Conservation (phyloP, 2,888 invertebrate genomes). For the Julus scandinavius region DNA sequence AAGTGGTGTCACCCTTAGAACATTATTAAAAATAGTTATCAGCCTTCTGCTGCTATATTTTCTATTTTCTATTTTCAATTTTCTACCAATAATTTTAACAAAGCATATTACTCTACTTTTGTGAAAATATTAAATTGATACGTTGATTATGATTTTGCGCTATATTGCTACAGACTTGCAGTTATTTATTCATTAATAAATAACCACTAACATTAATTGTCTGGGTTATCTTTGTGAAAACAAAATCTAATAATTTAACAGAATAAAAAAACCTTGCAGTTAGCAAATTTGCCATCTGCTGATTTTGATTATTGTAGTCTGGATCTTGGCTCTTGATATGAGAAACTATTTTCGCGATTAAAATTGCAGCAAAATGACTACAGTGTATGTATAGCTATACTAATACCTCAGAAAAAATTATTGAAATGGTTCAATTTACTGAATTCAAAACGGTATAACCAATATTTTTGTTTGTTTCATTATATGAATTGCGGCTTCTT, state of each 20-base stretch:
- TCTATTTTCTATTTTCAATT: background rate
- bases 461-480: slow-evolving; percentile 28
- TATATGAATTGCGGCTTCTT: background rate
- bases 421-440: background rate
- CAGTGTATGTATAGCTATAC: background rate
- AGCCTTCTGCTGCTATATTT: background rate
- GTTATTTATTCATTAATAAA: too few relatives aligned
- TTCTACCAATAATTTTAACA: too few relatives aligned
- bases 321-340: background rate
- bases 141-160: too few relatives aligned
- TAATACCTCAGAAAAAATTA: background rate
- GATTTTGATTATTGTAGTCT: background rate
- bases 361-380: background rate
- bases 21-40: background rate
- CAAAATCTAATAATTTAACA: too few relatives aligned
- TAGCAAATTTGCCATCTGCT: too few relatives aligned
- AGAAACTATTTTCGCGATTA: background rate
- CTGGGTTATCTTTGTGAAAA: too few relatives aligned
- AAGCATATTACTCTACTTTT: too few relatives aligned
- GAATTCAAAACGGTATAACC: background rate
- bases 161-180: too few relatives aligned
- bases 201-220: too few relatives aligned
- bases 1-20: background rate
- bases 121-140: too few relatives aligned
- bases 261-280: too few relatives aligned